A percentile compares a stretch with the other conserved stretches of the same genome.
These are phyloP conservation scores for Aricia artaxerxes DNA, from an alignment of 2,888 invertebrate genomes.

Conservation along the genomic window DNA sequence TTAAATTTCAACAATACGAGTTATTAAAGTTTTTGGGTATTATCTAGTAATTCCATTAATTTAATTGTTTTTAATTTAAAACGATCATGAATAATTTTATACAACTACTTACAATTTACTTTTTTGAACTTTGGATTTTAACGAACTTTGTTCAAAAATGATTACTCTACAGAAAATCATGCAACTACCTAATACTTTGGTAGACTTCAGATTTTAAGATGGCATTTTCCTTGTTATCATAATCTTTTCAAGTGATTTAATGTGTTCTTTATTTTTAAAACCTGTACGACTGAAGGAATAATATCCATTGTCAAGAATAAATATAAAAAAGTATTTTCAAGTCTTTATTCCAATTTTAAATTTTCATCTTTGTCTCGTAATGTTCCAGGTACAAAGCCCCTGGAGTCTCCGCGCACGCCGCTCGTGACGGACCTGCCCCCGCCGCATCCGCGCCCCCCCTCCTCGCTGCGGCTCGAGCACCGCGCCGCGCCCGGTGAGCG, in stretches of 20 bases:
- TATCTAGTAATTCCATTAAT: background rate
- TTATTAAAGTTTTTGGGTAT: background rate
- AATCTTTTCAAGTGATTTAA: no score
- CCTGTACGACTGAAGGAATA: no score
- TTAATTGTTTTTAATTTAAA: background rate
- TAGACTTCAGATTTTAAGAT: no score
- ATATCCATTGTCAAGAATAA: no score
- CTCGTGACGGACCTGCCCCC: slow-evolving; percentile 77
- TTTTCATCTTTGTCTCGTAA: background rate
- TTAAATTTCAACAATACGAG: background rate
- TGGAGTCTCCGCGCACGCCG: slow-evolving; percentile 92
- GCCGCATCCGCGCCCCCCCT: slow-evolving; percentile 73
- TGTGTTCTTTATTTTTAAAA: no score
- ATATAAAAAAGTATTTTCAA: background rate
- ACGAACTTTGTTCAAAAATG: no score
- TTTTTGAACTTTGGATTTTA: no score
- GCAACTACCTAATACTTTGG: no score
- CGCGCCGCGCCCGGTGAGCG: slow-evolving; percentile 80
- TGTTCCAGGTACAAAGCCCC: slow-evolving; percentile 83
- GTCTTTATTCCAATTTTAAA: background rate
- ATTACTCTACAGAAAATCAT: no score
- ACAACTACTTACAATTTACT: no score
- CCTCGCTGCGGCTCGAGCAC: slow-evolving; percentile 77
- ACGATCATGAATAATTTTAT: no score
- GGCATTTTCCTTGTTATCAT: no score